These are phyloP conservation scores for Nanger granti DNA, from an alignment of 2,113 vertebrate species.

Conservation along the genomic window DNA sequence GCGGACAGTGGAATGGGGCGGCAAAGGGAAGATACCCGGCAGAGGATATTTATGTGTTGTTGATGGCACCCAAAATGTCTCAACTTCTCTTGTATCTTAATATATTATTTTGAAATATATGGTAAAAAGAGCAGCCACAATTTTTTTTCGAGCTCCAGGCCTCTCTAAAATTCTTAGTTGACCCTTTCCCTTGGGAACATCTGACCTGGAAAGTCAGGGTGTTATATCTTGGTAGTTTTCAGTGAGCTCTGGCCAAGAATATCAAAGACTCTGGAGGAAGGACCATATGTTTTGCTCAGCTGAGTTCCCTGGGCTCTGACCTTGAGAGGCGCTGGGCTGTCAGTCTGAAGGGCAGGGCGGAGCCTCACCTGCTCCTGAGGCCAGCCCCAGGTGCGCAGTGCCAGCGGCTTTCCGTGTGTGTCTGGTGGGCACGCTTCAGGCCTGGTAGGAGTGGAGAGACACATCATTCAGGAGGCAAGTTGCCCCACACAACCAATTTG, in stretches of 20 bases:
- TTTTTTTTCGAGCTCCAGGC: not conserved
- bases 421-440: not conserved
- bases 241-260: not conserved
- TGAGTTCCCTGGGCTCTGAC: not conserved
- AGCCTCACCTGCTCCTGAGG: not conserved
- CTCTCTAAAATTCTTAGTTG: not conserved
- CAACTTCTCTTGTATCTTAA: not conserved
- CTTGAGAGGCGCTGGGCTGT: not conserved
- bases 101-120: not conserved
- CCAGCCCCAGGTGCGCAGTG: not conserved
- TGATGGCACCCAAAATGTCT: not conserved
- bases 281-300: not conserved
- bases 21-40: not conserved
- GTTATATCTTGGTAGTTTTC: not conserved
- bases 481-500: not conserved
- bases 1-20: accelerated
- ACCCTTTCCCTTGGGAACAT: not conserved
- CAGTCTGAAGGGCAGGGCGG: not conserved
- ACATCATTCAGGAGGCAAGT: not conserved
- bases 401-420: accelerated
- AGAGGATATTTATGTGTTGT: not conserved
- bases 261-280: not conserved
- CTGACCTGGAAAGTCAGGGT: not conserved
- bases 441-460: not conserved
- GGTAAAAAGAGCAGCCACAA: not conserved